These are phyloP conservation scores for Romanogobio albipinnatus DNA, from an alignment of 2,113 vertebrate genomes.

Conservation along the genomic window DNA sequence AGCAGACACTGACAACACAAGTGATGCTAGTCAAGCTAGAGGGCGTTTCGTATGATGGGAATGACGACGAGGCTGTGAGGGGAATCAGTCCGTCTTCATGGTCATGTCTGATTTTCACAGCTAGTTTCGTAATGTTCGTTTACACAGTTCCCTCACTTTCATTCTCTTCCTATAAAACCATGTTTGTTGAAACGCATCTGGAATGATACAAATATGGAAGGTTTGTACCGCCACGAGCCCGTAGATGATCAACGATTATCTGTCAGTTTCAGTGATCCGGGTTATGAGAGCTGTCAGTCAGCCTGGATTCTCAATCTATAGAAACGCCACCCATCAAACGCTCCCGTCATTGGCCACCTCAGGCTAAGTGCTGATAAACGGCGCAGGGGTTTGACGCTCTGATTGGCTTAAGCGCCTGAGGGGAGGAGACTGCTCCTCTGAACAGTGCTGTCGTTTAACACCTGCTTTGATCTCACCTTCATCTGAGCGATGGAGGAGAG, in stretches of 20 bases:
- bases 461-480: slow-evolving; percentile 19
- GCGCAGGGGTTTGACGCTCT: slow-evolving; percentile 15
- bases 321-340: not conserved
- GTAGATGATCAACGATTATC: slow-evolving; percentile 6
- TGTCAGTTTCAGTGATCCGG: slow-evolving; percentile 22
- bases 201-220: not conserved
- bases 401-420: slow-evolving; percentile 34
- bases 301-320: not conserved
- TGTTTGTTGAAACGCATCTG: not conserved
- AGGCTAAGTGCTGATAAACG: not conserved
- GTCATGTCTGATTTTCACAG: not conserved
- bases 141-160: not conserved
- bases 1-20: not conserved
- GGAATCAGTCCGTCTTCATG: not conserved
- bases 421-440: not conserved
- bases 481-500: not conserved
- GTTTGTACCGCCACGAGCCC: not conserved
- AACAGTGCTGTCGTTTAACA: not conserved
- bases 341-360: slow-evolving; percentile 4
- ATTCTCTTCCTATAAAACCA: not conserved
- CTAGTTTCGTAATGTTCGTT: not conserved
- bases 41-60: not conserved
- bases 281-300: slow-evolving; percentile 32
- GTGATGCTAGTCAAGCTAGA: not conserved
- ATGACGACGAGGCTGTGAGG: not conserved